These are phyloP conservation scores for Lissocephala sabroskyi DNA, from an alignment of 2,888 invertebrate genomes.

Conservation along the genomic window DNA sequence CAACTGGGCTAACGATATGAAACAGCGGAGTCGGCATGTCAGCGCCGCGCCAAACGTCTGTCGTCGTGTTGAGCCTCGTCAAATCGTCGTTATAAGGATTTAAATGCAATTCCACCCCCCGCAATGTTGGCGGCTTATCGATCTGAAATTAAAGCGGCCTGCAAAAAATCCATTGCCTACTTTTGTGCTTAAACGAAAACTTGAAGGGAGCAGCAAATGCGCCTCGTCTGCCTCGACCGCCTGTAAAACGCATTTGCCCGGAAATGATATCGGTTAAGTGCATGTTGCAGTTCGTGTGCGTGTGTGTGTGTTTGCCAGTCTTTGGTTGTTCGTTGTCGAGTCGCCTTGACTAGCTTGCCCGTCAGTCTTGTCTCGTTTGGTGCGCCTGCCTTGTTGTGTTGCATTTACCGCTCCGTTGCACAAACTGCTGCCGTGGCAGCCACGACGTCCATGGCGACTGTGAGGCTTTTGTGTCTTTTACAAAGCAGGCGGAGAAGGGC, in stretches of 20 bases:
- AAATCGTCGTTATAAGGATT: no score
- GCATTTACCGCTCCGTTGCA: constrained; percentile 63
- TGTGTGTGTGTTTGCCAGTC: not conserved
- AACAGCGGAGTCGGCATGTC: not conserved
- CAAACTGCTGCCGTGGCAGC: not conserved
- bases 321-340: not conserved
- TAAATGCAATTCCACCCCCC: no score
- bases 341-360: not conserved
- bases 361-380: not conserved
- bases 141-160: no score
- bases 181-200: no score
- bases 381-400: constrained; percentile 22
- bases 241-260: constrained; percentile 61
- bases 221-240: no score
- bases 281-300: constrained; percentile 9
- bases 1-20: constrained; percentile 40
- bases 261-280: constrained; percentile 61
- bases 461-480: no score
- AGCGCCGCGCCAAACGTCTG: no score
- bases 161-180: no score
- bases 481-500: no score
- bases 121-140: no score
- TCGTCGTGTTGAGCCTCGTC: no score
- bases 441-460: no score
- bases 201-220: constrained; percentile 8